phyloP scores from a whole-genome alignment of 2,797 vertebrate genomes.

The Pempheris klunzingeri region DNA sequence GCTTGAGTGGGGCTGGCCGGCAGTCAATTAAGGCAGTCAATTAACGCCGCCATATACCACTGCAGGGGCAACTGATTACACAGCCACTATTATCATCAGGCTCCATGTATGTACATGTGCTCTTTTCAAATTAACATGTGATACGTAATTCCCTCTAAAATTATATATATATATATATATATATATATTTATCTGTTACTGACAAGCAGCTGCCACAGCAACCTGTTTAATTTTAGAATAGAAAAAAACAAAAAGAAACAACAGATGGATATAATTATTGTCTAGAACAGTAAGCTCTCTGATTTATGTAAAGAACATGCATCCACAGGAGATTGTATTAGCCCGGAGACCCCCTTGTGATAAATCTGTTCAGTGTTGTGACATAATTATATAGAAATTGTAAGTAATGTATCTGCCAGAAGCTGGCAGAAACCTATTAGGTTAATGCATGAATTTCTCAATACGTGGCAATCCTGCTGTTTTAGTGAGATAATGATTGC shows the following conservation, averaged over 20 bases:
- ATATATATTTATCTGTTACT: not conserved
- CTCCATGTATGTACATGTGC: not conserved
- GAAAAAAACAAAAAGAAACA: slow-evolving; percentile 12
- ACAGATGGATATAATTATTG: slow-evolving; percentile 25
- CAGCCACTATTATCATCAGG: slow-evolving; percentile 7
- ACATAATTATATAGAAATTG: slow-evolving; percentile 51
- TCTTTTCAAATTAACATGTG: not conserved
- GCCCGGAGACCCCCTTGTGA: slow-evolving; percentile 17
- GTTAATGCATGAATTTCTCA: slow-evolving; percentile 29
- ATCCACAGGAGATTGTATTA: slow-evolving; percentile 18
- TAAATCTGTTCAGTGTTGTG: slow-evolving; percentile 44
- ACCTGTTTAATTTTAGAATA: not conserved
- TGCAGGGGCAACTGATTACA: slow-evolving; percentile 21
- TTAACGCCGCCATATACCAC: slow-evolving; percentile 32
- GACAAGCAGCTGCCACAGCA: slow-evolving; percentile 12
- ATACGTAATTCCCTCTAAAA: not conserved
- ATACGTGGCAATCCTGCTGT: slow-evolving; percentile 28
- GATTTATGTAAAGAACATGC: slow-evolving; percentile 19
- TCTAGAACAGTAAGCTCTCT: slow-evolving; percentile 10
- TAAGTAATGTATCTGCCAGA: slow-evolving; percentile 46
- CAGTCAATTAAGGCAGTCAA: slow-evolving; percentile 50
- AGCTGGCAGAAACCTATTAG: slow-evolving; percentile 43
- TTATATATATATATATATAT: not conserved
- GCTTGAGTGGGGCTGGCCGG: slow-evolving; percentile 40
- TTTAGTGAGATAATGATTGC: slow-evolving; percentile 28